Conservation (phyloP, 2,888 invertebrate species). For the Lampropteryx suffumata region DNA sequence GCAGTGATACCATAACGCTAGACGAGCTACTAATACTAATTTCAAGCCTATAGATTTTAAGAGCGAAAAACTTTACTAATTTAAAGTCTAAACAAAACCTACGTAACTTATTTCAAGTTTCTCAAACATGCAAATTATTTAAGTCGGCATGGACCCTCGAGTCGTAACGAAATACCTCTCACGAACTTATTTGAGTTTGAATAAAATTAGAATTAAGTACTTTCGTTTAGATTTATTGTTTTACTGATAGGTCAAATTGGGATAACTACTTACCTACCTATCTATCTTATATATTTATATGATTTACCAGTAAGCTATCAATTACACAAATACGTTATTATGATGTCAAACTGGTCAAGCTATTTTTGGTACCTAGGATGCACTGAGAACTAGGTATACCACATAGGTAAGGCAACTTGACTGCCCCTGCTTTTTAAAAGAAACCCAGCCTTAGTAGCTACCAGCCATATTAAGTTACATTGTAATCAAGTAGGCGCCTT, state of each 20-base stretch:
- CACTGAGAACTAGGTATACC: too few species aligned
- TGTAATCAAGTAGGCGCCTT: slow-evolving; percentile 28
- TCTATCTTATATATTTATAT: too few species aligned
- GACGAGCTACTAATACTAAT: too few species aligned
- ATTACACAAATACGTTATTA: too few species aligned
- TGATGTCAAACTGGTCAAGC: too few species aligned
- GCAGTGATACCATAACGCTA: too few species aligned
- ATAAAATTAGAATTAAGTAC: slow-evolving; percentile 6
- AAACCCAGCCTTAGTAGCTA: not conserved
- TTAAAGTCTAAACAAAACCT: not conserved
- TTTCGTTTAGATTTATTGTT: not conserved
- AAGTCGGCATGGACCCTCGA: not conserved
- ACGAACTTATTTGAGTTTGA: slow-evolving; percentile 3
- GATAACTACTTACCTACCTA: too few species aligned
- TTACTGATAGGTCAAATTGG: not conserved
- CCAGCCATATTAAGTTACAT: slow-evolving; percentile 21
- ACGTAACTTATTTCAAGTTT: not conserved
- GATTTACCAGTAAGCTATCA: too few species aligned
- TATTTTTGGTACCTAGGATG: too few species aligned
- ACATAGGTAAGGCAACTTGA: too few species aligned
- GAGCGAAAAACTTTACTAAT: not conserved
- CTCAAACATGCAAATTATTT: slow-evolving; percentile 1
- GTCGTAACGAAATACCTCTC: slow-evolving; percentile 3
- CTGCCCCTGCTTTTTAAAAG: too few species aligned
- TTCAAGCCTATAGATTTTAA: too few species aligned